Conservation (phyloP, 2,888 invertebrate genomes). For the Drosophila neoperkinsi region DNA sequence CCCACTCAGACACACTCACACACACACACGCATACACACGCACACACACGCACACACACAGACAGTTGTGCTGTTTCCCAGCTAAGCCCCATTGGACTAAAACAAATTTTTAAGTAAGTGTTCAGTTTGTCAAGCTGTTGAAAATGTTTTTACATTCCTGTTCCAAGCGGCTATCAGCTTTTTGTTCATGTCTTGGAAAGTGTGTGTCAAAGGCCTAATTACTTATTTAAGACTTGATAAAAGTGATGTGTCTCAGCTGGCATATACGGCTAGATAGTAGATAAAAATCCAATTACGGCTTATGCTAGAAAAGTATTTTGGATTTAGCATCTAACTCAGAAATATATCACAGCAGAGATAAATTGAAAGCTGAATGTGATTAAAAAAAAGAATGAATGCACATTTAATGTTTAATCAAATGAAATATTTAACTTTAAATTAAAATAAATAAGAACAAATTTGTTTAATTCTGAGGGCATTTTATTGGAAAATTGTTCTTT, state of each 20-base stretch:
- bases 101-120: slow-evolving; percentile 47
- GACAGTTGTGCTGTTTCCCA: slow-evolving; percentile 59
- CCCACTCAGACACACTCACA: slow-evolving; percentile 13
- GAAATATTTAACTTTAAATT: background rate
- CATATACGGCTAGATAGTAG: background rate
- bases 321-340: background rate
- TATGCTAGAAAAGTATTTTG: background rate
- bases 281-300: background rate
- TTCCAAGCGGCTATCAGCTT: slow-evolving; percentile 18
- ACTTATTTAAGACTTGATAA: slow-evolving; percentile 7
- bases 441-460: background rate
- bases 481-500: background rate
- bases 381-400: background rate
- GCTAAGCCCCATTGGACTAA: slow-evolving; percentile 46
- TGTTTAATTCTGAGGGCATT: accelerated
- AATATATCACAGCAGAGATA: background rate
- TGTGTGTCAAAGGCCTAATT: slow-evolving; percentile 11
- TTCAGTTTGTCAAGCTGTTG: slow-evolving; percentile 67
- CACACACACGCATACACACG: slow-evolving; percentile 5
- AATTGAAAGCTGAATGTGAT: background rate
- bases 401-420: too few relatives aligned
- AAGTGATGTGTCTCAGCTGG: background rate
- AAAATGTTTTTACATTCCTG: slow-evolving; percentile 19
- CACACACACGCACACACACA: slow-evolving; percentile 5
- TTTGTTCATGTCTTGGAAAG: slow-evolving; percentile 15